phyloP scores from a whole-genome alignment of 2,888 invertebrate genomes.

The Amiota minor region DNA sequence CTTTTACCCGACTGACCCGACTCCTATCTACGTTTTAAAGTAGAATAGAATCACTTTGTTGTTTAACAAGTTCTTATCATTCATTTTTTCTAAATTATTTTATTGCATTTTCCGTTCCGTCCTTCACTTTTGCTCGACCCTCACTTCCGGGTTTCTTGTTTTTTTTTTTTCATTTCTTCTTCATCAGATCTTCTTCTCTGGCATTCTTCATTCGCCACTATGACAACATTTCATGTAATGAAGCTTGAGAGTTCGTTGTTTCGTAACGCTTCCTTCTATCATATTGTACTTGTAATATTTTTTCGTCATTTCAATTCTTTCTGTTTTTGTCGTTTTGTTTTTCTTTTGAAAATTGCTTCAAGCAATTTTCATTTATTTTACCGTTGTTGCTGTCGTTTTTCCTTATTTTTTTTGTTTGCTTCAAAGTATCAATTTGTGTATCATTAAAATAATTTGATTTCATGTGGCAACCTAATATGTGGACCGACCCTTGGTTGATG shows the following conservation, averaged over 20 bases:
- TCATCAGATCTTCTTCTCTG: neutral
- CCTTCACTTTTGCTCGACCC: neutral
- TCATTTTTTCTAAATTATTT: constrained; percentile 21
- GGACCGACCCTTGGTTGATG: neutral
- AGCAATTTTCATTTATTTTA: constrained; percentile 57
- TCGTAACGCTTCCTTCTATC: neutral
- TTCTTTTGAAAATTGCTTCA: constrained; percentile 49
- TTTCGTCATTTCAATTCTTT: neutral
- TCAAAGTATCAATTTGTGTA: constrained; percentile 70
- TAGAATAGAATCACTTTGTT: neutral
- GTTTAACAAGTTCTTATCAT: neutral
- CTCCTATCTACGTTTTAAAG: too few species aligned
- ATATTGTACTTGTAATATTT: neutral
- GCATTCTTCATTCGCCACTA: neutral
- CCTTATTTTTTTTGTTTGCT: constrained; percentile 62
- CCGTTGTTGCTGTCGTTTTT: too few species aligned
- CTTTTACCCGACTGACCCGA: too few species aligned
- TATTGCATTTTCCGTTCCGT: constrained; percentile 16
- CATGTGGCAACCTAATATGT: constrained; percentile 52
- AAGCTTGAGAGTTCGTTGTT: neutral
- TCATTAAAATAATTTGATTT: constrained; percentile 70
- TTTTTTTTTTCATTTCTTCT: neutral
- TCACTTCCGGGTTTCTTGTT: neutral
- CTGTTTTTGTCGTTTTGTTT: neutral
- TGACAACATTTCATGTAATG: constrained; percentile 15